Evolutionary conservation across 2,888 invertebrate genomes (phyloP).

Genomic region (Leptinotarsa peninsularis): DNA sequence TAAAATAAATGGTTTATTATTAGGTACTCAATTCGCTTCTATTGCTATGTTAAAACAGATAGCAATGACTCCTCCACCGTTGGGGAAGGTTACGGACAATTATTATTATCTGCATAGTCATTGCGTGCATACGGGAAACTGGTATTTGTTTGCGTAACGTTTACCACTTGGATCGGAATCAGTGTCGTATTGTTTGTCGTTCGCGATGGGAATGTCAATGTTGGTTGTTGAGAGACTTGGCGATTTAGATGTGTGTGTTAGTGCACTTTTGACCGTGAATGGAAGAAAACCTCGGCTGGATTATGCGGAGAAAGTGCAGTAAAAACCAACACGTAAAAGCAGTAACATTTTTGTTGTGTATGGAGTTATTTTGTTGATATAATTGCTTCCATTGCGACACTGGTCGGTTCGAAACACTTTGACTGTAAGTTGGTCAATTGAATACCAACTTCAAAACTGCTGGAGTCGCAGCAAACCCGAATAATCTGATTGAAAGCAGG

Average conservation of each 20-base stretch:
- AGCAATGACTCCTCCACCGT: slow-evolving; percentile 47
- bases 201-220: slow-evolving; percentile 22
- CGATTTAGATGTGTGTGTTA: background rate
- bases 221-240: background rate
- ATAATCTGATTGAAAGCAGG: too few species aligned
- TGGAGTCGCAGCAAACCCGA: too few species aligned
- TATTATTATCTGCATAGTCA: slow-evolving; percentile 42
- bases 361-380: too few species aligned
- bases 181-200: slow-evolving; percentile 24
- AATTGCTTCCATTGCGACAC: too few species aligned
- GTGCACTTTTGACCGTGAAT: background rate
- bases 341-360: background rate
- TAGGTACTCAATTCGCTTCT: slow-evolving; percentile 36
- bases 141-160: slow-evolving; percentile 28
- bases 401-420: too few species aligned
- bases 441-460: too few species aligned
- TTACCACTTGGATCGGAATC: background rate
- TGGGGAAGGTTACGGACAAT: slow-evolving; percentile 52
- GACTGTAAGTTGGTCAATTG: too few species aligned
- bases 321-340: background rate
- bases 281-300: background rate
- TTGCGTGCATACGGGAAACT: slow-evolving; percentile 25
- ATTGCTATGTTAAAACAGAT: slow-evolving; percentile 41
- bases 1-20: slow-evolving; percentile 45
- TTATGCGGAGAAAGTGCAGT: background rate